Conservation (phyloP, 2,113 vertebrate genomes). For the Lepus timidus region DNA sequence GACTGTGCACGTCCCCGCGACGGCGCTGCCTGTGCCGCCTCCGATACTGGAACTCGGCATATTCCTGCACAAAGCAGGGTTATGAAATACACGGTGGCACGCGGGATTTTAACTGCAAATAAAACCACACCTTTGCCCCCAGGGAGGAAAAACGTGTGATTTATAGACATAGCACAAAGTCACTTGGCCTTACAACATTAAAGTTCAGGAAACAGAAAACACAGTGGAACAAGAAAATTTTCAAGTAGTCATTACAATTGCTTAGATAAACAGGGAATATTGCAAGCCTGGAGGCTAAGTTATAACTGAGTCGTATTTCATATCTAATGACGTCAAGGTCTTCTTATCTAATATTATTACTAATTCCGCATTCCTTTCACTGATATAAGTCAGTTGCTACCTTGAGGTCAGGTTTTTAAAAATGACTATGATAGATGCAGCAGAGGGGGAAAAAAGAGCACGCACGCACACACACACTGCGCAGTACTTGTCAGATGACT, state of each 20-base stretch:
- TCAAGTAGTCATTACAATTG: constrained; percentile 62
- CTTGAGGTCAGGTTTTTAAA: constrained; percentile 18
- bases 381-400: background rate
- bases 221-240: constrained; percentile 59
- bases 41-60: constrained; percentile 99
- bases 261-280: constrained; percentile 74
- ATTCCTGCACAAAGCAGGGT: constrained; percentile 94
- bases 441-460: background rate
- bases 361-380: background rate
- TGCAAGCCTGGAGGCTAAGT: constrained; percentile 82
- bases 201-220: constrained; percentile 78
- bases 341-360: background rate
- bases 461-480: background rate
- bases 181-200: constrained; percentile 81
- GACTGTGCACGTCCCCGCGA: constrained; percentile 95
- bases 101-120: constrained; percentile 85
- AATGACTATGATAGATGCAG: constrained; percentile 2
- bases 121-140: constrained; percentile 76
- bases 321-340: background rate
- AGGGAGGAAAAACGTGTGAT: constrained; percentile 83
- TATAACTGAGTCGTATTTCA: constrained; percentile 28
- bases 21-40: constrained; percentile 95
- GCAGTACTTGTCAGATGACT: background rate
- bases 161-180: constrained; percentile 88
- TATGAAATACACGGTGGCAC: constrained; percentile 90